phyloP scores from a whole-genome alignment of 1,140 invertebrate genomes.

The Hyposmocoma kahamanoa region DNA sequence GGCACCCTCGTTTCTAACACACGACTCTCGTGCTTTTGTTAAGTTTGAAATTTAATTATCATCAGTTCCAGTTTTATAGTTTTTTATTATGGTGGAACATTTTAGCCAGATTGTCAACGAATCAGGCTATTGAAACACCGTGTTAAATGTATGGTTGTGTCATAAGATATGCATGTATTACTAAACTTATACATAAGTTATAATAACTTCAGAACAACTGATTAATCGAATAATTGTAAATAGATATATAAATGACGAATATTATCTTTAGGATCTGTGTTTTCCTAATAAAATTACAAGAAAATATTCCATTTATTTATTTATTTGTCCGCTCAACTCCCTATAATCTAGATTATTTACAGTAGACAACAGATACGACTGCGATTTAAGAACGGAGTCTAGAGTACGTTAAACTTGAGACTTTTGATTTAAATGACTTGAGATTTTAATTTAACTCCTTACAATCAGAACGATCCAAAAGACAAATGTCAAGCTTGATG shows the following conservation, averaged over 20 bases:
- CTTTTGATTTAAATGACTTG: too few relatives aligned
- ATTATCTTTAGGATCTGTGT: constrained; percentile 60
- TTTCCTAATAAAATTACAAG: constrained; percentile 66
- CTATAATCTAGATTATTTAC: too few relatives aligned
- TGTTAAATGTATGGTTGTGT: constrained; percentile 73
- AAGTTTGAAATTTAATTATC: constrained; percentile 65
- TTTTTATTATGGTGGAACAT: constrained; percentile 60
- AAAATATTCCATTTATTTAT: constrained; percentile 28
- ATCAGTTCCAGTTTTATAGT: constrained; percentile 69
- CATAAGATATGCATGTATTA: constrained; percentile 68
- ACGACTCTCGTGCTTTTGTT: constrained; percentile 61
- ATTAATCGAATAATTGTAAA: constrained; percentile 64
- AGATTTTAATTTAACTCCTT: too few relatives aligned
- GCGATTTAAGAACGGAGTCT: too few relatives aligned
- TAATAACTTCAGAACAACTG: constrained; percentile 42
- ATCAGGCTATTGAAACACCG: constrained; percentile 41
- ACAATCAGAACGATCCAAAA: too few relatives aligned
- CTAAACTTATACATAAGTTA: constrained; percentile 60
- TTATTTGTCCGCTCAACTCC: constrained; percentile 22
- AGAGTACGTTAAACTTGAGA: too few relatives aligned
- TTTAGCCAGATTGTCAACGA: constrained; percentile 31
- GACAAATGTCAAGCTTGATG: too few relatives aligned
- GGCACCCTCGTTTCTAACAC: constrained; percentile 7
- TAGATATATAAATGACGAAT: constrained; percentile 55
- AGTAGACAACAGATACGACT: too few relatives aligned